These are phyloP conservation scores for Globicephala melas DNA, from an alignment of 2,113 vertebrate genomes.

Conservation along the genomic window DNA sequence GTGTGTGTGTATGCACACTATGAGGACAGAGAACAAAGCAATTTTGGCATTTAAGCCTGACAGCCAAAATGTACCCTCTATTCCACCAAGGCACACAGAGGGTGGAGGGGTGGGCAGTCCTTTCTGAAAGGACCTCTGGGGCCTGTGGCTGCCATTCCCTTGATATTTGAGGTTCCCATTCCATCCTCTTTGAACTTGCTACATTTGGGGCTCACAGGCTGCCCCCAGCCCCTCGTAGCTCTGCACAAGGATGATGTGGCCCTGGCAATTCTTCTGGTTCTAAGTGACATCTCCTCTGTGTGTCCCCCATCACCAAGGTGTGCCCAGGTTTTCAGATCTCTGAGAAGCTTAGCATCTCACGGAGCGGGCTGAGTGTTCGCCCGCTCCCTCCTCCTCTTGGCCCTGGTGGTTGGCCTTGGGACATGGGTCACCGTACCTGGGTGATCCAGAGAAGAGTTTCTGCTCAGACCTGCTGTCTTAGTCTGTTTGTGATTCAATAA, in stretches of 20 bases:
- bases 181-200: neutral
- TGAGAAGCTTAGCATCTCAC: neutral
- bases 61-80: neutral
- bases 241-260: fast-evolving
- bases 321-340: neutral
- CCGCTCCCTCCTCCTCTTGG: neutral
- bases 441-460: neutral
- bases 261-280: neutral
- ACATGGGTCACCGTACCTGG: neutral
- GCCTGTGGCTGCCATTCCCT: neutral
- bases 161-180: neutral
- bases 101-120: too few relatives aligned
- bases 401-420: neutral
- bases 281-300: neutral
- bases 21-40: neutral
- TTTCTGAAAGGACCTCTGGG: neutral
- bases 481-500: neutral
- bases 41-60: neutral
- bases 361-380: neutral
- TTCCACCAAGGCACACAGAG: neutral
- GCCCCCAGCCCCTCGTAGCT: fast-evolving
- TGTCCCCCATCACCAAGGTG: neutral
- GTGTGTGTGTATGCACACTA: neutral
- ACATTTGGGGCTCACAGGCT: neutral
- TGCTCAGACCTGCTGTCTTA: neutral